Evolutionary conservation across 2,113 vertebrate species (phyloP), one percentile per base, ranked within the genome.

Genomic region (Pleuronectes platessa): DNA sequence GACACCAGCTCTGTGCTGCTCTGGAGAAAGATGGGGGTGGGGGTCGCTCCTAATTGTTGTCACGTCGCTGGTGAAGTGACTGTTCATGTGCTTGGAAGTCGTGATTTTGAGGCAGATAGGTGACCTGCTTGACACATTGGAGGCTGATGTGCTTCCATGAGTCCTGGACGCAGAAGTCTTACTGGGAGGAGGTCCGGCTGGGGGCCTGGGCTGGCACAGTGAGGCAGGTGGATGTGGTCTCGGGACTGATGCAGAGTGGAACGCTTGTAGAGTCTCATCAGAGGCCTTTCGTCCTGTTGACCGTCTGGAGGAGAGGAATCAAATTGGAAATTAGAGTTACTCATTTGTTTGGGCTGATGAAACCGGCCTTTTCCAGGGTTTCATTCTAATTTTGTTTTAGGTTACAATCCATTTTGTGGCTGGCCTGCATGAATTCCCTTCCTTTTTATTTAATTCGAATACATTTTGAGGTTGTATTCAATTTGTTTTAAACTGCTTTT

Each of bases 171-270:
- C 4, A 37, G 73, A 55, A 11, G 69, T 62, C 58, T 79, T 80
- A 13, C 0, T 27, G 4, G 35, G 76, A 47, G 53, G 10, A 55
- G 62, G 51, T 11, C 76, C 45, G 47, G 4, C 23, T 21, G 85
- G 82, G 54, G 73, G 89, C 24, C 40, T 85, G 24, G 86, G 26
- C 5, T 56, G 74, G 27, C 61, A 45, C 49, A 51, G 66, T 53
- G 71, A 24, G 49, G 65, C 24, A 31, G 27, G 77, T 18, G 76
- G 83, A 53, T 68, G 75, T 40, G 68, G 83, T 82, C 45, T 73
- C 13, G 51, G 31, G 13, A 24, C 3, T 27, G 83, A 45, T 14
- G 66, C 20, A 51, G 60, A 8, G 24, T 55, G 61, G 58, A 67
- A 61, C 0, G 4, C 3, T 56, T 0, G 65, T 7, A 21, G 75